These are phyloP conservation scores for Murina feae DNA, from an alignment of 2,113 vertebrate species.

Conservation along the genomic window DNA sequence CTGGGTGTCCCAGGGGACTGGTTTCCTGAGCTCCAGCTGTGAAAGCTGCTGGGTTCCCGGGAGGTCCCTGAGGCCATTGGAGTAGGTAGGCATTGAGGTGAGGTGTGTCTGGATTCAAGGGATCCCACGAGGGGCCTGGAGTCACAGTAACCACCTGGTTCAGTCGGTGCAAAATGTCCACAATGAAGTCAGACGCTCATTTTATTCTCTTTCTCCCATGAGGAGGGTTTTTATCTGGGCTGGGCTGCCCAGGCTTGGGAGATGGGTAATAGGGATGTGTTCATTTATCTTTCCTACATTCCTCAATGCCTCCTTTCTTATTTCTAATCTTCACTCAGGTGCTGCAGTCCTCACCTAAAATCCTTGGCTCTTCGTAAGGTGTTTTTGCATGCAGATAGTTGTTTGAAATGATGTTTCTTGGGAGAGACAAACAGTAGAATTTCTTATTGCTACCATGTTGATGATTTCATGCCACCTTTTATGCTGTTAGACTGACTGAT, in stretches of 20 bases:
- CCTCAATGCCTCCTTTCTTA: neutral
- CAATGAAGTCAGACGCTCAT: neutral
- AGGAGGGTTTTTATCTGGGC: neutral
- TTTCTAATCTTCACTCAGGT: neutral
- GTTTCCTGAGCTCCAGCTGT: neutral
- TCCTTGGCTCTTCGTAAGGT: neutral
- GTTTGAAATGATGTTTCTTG: neutral
- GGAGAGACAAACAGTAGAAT: neutral
- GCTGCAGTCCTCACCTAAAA: neutral
- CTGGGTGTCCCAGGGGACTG: neutral
- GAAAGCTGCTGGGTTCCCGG: neutral
- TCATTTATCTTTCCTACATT: neutral
- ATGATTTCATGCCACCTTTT: neutral
- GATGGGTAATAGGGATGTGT: accelerated
- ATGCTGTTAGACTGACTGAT: neutral
- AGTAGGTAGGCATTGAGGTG: neutral
- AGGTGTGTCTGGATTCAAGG: neutral
- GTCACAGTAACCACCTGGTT: neutral
- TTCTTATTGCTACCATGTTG: neutral
- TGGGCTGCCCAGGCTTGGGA: neutral
- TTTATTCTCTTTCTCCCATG: neutral
- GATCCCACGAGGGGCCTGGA: neutral
- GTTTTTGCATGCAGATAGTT: neutral
- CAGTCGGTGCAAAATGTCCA: neutral
- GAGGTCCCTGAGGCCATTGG: neutral